Evolutionary conservation across 2,797 vertebrate species (phyloP), one percentile per base, ranked within the genome.

Genomic region (Danio tinwini): DNA sequence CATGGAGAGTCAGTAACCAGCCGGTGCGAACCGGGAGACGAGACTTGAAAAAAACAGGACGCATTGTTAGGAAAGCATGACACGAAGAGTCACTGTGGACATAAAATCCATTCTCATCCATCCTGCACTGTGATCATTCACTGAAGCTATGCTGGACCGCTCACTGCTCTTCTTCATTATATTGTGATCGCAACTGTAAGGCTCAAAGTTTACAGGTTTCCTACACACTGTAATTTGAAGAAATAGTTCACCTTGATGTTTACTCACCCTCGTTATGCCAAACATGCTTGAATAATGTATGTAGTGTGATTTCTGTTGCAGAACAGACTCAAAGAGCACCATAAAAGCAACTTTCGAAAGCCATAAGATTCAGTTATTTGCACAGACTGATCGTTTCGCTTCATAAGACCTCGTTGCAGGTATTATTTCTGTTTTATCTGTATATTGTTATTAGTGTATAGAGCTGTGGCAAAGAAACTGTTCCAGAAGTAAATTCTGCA

Each of bases 31-130:
- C 85, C 10, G 90, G 91, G 83, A 83, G 92, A 37, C 40, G 70
- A 50, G 94, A 95, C 85, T 93, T 90, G 90, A 91, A 94, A 88
- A 97, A 96, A 87, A 87, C 91, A 0, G 90, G 95, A 0, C 91
- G 95, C 58, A 96, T 96, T 37, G 90, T 97, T 65, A 93, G 96
- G 49, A 97, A 97, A 87, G 95, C 93, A 0, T 97, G 87, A 92
- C n/a, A 63, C 6, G 1, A 78, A 78, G 11, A 8, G 11, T 8
- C 5, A 7, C 45, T 29, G 12, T 10, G 45, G 29, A 50, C 19
- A 44, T 42, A 39, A 1, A 12, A 45, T 9, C 17, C 42, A 63
- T 42, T 65, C 19, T 55, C 42, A 45, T 37, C 29, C 68, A 55
- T 49, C 7, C 53, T 58, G 44, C 53, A 70, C 76, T 78, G 65